These are phyloP conservation scores for Lepidothrix coronata DNA, from an alignment of 2,113 vertebrate species.

Conservation along the genomic window DNA sequence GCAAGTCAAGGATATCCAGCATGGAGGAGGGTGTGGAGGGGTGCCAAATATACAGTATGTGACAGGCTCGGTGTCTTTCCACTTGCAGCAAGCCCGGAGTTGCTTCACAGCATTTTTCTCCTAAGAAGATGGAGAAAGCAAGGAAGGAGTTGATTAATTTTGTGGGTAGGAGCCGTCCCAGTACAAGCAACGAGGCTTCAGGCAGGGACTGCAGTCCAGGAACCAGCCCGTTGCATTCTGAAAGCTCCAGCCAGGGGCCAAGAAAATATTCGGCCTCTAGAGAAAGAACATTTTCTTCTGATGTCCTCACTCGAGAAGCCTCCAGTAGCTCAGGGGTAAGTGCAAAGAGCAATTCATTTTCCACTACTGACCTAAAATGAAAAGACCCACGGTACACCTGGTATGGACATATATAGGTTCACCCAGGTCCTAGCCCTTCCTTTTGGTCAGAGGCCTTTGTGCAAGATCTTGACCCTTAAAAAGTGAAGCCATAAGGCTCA, in stretches of 20 bases:
- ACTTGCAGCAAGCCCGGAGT: neutral
- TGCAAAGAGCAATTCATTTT: neutral
- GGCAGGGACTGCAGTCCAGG: neutral
- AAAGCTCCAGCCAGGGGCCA: neutral
- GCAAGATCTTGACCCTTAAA: neutral
- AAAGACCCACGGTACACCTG: neutral
- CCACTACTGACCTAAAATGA: neutral
- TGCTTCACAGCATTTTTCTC: neutral
- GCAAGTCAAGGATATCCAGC: neutral
- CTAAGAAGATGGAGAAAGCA: constrained; percentile 45
- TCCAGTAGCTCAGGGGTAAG: constrained; percentile 70
- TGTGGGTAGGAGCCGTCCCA: neutral
- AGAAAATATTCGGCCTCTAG: constrained; percentile 53
- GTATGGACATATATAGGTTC: neutral
- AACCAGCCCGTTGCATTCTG: neutral
- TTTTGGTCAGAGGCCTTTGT: neutral
- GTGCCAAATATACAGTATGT: neutral
- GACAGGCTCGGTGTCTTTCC: constrained; percentile 7
- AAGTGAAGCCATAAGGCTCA: neutral
- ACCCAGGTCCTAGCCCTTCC: neutral
- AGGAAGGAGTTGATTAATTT: neutral
- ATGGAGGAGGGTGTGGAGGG: neutral
- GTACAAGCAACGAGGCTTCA: neutral
- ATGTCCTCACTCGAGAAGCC: constrained; percentile 60
- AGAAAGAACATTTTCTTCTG: constrained; percentile 73